These are phyloP conservation scores for Acarapis woodi DNA, from an alignment of 1,140 invertebrate genomes.

Conservation along the genomic window DNA sequence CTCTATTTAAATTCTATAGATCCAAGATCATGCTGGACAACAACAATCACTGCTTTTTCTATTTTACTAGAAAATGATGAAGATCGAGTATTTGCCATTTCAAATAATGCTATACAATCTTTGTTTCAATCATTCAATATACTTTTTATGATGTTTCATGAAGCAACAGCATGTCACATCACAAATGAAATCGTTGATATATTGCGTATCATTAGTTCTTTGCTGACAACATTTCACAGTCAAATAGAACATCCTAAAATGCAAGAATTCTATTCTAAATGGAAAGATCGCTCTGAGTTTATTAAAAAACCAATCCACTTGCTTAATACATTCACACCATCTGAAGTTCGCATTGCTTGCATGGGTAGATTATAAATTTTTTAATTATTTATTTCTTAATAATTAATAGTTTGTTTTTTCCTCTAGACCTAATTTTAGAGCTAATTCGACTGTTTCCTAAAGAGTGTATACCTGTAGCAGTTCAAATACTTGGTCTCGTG, in stretches of 20 bases:
- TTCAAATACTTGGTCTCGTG: conserved; percentile 50
- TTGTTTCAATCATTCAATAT: conserved; percentile 65
- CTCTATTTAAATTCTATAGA: conserved; percentile 48
- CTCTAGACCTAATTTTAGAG: conserved; percentile 45
- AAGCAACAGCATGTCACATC: conserved; percentile 61
- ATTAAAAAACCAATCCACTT: conserved; percentile 51
- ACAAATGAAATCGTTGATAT: conserved; percentile 51
- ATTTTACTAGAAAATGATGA: conserved; percentile 62
- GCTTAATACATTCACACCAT: conserved; percentile 63
- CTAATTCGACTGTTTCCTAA: conserved; percentile 47
- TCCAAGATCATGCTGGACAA: conserved; percentile 54
- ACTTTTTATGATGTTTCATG: conserved; percentile 70
- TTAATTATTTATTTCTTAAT: conserved; percentile 5
- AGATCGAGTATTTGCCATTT: conserved; percentile 55
- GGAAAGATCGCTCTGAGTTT: conserved; percentile 56
- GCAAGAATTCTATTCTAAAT: conserved; percentile 17
- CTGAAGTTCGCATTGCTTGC: conserved; percentile 42
- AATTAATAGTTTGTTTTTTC: conserved; percentile 6
- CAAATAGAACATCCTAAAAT: conserved; percentile 20
- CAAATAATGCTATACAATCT: conserved; percentile 55
- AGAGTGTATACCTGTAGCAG: conserved; percentile 45
- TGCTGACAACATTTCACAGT: conserved; percentile 31
- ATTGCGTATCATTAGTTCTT: conserved; percentile 37
- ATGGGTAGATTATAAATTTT: conserved; percentile 27
- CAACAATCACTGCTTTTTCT: conserved; percentile 50